Evolutionary conservation across 1,140 invertebrate genomes (phyloP).

Genomic region (Trichogramma pretiosum): DNA sequence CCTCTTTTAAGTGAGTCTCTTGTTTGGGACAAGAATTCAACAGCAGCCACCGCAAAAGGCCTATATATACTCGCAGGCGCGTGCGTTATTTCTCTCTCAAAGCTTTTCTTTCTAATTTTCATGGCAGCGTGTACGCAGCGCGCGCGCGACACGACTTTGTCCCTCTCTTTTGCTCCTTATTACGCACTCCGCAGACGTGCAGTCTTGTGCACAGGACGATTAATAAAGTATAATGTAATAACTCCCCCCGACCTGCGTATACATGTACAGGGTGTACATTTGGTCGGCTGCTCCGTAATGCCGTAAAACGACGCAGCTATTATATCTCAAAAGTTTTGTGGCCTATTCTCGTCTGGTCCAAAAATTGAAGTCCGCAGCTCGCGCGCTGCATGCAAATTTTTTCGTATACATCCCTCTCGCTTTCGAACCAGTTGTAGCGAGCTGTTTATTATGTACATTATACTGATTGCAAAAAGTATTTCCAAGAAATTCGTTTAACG

Average conservation of each 20-base stretch:
- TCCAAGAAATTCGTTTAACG: constrained; percentile 14
- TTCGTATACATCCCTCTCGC: not conserved
- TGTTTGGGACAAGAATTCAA: too few species aligned
- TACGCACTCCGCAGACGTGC: constrained; percentile 12
- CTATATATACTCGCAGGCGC: too few species aligned
- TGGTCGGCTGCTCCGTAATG: too few species aligned
- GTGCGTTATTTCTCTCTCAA: constrained; percentile 8
- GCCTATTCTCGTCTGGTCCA: too few species aligned
- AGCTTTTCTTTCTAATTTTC: constrained; percentile 6
- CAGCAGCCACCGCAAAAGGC: too few species aligned
- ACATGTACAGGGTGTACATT: too few species aligned
- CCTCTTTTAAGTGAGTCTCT: constrained; percentile 12
- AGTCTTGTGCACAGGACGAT: constrained; percentile 1
- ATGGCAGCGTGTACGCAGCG: not conserved
- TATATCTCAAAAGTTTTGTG: too few species aligned
- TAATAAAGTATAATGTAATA: constrained; percentile 8
- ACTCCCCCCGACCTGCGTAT: not conserved
- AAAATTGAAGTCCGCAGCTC: not conserved
- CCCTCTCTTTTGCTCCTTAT: constrained; percentile 8
- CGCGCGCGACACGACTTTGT: not conserved
- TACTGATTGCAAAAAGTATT: too few species aligned
- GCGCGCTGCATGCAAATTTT: constrained; percentile 12
- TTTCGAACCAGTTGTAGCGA: too few species aligned
- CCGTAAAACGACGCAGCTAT: too few species aligned
- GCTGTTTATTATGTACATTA: too few species aligned